These are phyloP conservation scores for Heliconius sara DNA, from an alignment of 2,888 invertebrate genomes.

Conservation along the genomic window DNA sequence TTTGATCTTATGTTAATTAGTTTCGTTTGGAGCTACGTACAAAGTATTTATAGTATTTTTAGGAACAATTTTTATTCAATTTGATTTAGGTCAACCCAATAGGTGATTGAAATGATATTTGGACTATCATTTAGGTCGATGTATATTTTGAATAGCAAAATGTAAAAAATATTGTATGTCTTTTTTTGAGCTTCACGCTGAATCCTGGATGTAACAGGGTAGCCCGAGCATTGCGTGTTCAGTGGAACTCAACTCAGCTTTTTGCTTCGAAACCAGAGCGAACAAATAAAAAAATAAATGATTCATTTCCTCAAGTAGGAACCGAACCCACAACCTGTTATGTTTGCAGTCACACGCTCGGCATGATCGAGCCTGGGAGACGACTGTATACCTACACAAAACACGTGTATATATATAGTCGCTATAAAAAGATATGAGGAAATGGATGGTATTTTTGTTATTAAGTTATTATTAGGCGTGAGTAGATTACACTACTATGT, in stretches of 20 bases:
- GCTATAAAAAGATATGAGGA: background rate
- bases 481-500: background rate
- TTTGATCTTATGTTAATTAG: background rate
- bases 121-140: background rate
- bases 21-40: background rate
- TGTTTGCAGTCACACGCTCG: no score
- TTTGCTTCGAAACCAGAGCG: no score
- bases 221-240: no score
- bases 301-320: no score
- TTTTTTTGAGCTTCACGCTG: background rate
- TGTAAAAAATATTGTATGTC: background rate
- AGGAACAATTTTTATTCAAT: background rate
- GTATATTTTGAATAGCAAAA: background rate
- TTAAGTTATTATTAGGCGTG: conserved; percentile 2
- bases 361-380: no score
- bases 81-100: background rate
- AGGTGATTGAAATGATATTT: background rate
- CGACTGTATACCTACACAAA: no score
- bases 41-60: background rate
- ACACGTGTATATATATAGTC: background rate
- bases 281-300: no score
- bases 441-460: background rate
- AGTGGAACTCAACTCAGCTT: no score
- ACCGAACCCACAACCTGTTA: no score
- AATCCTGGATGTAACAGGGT: no score